Base-by-base conservation (phyloP, 2,888 invertebrate species). In the Athalia circularis region DNA sequence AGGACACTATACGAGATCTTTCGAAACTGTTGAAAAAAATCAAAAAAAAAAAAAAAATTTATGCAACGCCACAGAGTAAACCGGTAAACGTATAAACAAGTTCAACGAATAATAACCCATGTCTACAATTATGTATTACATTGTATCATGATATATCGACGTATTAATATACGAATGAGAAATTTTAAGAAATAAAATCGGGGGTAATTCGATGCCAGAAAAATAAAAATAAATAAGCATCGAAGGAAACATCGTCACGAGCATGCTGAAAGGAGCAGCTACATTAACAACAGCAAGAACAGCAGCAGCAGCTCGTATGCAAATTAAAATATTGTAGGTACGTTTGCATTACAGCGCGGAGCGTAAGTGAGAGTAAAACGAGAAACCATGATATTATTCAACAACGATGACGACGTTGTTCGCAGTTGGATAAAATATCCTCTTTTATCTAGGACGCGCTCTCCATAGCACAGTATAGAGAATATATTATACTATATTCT, bases 361-460 rank as follows among this genome's bases (percentile, higher is more conserved):
- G 52, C 43, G 9, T 52, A 68, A 29, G 54, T 68, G 68, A 68
- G 68, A 68, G 68, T 68, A 54, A 68, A 68, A 68, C 54, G 52
- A 68, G 68, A 54, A 54, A 68, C 50, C 15, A 59, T 65, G 59
- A 59, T 59, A 50, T 72, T 72, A 72, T 72, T 72, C 59, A 72
- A 29, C 29, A 29, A 72, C 72, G 72, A 72, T 72, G 72, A 72
- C 72, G 72, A 72, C 52, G 62, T n/a, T 59, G 8, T 47, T 59
- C 68, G 57, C 7, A 29, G 29, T 59, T 59, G 52, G 57, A 59
- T 59, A 59, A 59, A 72, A 72, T 57, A 59, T 59, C 59, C 52
- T 9, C 43, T 15, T 59, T 72, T 72, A 72, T 72, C 59, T 72
- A 59, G 72, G 72, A 72, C 72, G 59, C 59, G 43, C 6, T 15